These are phyloP conservation scores for Parazoanthus darwini DNA, from an alignment of 92 coral and sea anemone genomes.

Conservation along the genomic window DNA sequence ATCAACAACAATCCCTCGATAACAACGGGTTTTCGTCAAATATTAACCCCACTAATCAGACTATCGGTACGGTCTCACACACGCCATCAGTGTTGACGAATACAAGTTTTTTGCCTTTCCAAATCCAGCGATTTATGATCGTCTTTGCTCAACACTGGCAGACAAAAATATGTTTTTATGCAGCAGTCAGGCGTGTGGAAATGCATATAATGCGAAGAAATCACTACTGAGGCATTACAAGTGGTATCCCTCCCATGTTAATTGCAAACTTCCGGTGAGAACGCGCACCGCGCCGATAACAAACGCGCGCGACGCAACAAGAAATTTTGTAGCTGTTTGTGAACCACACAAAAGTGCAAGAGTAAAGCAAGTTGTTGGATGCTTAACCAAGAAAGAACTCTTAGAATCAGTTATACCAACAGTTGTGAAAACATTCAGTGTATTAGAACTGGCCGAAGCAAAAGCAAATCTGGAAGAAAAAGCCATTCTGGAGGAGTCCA, in stretches of 20 bases:
- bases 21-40: neutral
- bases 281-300: neutral
- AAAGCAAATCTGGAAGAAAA: neutral
- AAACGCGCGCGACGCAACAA: slow-evolving; percentile 11
- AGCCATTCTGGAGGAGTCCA: neutral
- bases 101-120: neutral
- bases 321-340: neutral
- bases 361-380: neutral
- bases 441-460: neutral
- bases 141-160: neutral
- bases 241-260: neutral
- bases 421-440: neutral
- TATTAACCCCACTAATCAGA: neutral
- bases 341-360: neutral
- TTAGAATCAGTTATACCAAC: neutral
- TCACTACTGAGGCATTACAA: slow-evolving; percentile 7
- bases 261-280: neutral
- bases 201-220: neutral
- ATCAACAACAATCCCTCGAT: neutral
- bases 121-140: neutral
- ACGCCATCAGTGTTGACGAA: neutral
- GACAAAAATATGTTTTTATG: neutral
- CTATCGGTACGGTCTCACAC: neutral
- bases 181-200: neutral
- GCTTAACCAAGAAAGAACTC: neutral